phyloP scores from a whole-genome alignment of 2,113 vertebrate genomes.

The Anhinga anhinga region DNA sequence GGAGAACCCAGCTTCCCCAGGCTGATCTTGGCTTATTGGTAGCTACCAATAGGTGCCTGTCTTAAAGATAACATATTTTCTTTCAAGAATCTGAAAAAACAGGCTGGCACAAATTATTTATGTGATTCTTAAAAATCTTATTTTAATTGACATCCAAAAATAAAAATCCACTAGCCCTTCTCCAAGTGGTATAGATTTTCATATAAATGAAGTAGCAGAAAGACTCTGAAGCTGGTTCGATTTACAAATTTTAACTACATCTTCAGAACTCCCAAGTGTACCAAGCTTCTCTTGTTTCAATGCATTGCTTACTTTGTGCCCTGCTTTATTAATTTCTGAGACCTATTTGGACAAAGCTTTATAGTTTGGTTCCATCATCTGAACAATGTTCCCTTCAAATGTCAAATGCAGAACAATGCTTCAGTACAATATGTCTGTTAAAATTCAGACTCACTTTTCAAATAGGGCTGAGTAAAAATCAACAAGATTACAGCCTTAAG shows the following conservation, averaged over 20 bases:
- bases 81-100: background rate
- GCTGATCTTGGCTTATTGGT: background rate
- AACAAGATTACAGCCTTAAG: background rate
- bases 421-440: fast-evolving
- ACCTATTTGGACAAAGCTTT: background rate
- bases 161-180: background rate
- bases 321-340: background rate
- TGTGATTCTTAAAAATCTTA: background rate
- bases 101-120: background rate
- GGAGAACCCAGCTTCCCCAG: background rate
- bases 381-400: background rate
- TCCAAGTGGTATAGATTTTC: background rate
- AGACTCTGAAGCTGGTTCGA: background rate
- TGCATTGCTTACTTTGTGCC: background rate
- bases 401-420: background rate
- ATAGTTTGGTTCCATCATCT: background rate
- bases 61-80: fast-evolving
- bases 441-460: background rate
- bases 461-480: background rate
- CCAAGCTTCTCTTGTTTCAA: background rate
- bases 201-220: fast-evolving
- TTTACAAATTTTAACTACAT: background rate
- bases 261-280: background rate
- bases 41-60: fast-evolving
- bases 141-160: background rate